Evolutionary conservation across 1,140 invertebrate genomes (phyloP).

Genomic region (Aphelinus atriplicis): DNA sequence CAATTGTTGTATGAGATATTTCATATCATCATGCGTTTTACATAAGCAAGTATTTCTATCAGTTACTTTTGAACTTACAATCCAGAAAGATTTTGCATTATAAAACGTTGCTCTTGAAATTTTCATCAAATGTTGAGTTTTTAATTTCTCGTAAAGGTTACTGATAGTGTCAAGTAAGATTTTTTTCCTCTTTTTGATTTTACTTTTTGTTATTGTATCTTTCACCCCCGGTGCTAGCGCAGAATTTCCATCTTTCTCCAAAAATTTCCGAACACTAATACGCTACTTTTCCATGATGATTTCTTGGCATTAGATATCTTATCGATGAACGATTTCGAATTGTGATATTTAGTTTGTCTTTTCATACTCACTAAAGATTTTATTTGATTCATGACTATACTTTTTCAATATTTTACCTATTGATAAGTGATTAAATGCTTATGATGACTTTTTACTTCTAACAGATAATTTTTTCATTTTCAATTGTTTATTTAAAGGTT

Average conservation of each 20-base stretch:
- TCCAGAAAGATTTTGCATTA: constrained; percentile 34
- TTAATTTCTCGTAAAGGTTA: constrained; percentile 41
- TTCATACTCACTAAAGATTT: background rate
- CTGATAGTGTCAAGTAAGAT: constrained; percentile 42
- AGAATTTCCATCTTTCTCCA: constrained; percentile 44
- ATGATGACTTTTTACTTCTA: background rate
- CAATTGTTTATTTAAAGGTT: background rate
- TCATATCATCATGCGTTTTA: constrained; percentile 29
- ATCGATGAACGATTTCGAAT: background rate
- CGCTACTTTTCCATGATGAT: background rate
- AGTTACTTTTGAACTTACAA: constrained; percentile 17
- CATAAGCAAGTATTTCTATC: constrained; percentile 36
- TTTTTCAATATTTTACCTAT: constrained; percentile 11
- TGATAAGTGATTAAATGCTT: background rate
- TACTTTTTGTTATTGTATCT: constrained; percentile 44
- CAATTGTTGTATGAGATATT: constrained; percentile 18
- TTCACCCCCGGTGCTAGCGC: constrained; percentile 44
- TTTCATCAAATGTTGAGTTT: constrained; percentile 10
- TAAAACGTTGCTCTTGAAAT: constrained; percentile 30
- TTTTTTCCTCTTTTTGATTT: constrained; percentile 44
- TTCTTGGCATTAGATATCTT: constrained; percentile 2
- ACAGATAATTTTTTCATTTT: background rate
- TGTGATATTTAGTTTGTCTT: background rate
- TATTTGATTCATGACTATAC: constrained; percentile 11
- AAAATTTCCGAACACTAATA: constrained; percentile 35